Conservation (phyloP, 1,140 invertebrate species). For the Bathynomus jamesi region DNA sequence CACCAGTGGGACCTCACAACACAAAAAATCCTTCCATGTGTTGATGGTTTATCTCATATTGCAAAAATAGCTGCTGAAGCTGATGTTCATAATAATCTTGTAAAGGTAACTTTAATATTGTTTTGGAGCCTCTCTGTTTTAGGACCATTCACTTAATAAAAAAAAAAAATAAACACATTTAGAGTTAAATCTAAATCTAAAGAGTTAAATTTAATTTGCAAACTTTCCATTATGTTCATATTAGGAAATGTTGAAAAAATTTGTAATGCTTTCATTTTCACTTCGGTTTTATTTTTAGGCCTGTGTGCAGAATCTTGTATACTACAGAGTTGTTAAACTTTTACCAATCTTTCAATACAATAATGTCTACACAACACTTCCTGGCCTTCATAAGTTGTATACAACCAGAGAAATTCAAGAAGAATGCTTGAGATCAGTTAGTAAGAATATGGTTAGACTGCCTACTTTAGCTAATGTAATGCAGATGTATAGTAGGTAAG, state of each 20-base stretch:
- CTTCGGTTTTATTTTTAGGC: too few species aligned
- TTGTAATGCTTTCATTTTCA: neutral
- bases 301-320: slow-evolving; percentile 45
- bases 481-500: neutral
- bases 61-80: slow-evolving; percentile 53
- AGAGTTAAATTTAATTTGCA: neutral
- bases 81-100: slow-evolving; percentile 85
- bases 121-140: too few species aligned
- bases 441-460: neutral
- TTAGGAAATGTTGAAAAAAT: neutral
- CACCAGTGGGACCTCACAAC: slow-evolving; percentile 35
- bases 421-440: neutral
- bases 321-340: slow-evolving; percentile 67
- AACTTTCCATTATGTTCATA: neutral
- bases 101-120: slow-evolving; percentile 87
- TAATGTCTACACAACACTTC: slow-evolving; percentile 65
- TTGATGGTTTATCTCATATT: slow-evolving; percentile 50
- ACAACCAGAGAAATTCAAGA: neutral
- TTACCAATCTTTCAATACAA: slow-evolving; percentile 89
- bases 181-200: neutral
- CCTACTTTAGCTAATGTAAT: neutral
- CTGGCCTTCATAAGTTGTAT: neutral
- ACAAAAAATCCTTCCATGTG: slow-evolving; percentile 47
- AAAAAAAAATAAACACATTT: too few species aligned
- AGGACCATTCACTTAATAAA: too few species aligned